Evolutionary conservation across 2,113 vertebrate genomes (phyloP).

Genomic region (Erythrolamprus reginae): DNA sequence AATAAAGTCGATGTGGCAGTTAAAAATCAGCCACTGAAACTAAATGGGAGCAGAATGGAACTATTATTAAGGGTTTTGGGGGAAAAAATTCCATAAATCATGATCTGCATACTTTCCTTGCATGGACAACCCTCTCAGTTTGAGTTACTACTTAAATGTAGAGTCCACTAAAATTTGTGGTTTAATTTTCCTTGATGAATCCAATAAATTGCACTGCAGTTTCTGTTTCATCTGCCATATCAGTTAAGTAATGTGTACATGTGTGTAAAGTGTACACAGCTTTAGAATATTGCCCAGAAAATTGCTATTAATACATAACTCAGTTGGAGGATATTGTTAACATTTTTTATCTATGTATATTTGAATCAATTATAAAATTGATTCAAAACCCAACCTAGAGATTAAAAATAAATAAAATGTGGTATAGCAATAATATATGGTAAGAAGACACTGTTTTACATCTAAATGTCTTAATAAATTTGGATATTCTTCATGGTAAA

Average conservation of each 20-base stretch:
- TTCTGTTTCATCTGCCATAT: background rate
- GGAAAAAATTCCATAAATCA: background rate
- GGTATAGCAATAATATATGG: background rate
- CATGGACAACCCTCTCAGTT: background rate
- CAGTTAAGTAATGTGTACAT: background rate
- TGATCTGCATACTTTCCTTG: background rate
- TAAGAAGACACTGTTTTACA: background rate
- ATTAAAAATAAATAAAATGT: background rate
- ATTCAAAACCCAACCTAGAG: background rate
- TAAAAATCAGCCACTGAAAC: background rate
- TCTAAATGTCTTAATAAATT: background rate
- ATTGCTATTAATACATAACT: background rate
- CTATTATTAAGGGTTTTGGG: background rate
- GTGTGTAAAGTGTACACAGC: background rate
- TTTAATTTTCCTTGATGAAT: background rate
- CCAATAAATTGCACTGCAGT: background rate
- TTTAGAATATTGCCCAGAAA: background rate
- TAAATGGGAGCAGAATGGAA: background rate
- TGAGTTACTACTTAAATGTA: background rate
- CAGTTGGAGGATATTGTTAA: background rate
- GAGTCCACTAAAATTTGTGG: background rate
- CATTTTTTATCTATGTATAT: background rate
- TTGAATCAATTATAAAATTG: background rate
- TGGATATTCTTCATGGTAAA: constrained; percentile 11
- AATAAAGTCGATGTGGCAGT: background rate